Evolutionary conservation across 1,140 invertebrate genomes (phyloP).

Genomic region (Apocrypta bakeri): DNA sequence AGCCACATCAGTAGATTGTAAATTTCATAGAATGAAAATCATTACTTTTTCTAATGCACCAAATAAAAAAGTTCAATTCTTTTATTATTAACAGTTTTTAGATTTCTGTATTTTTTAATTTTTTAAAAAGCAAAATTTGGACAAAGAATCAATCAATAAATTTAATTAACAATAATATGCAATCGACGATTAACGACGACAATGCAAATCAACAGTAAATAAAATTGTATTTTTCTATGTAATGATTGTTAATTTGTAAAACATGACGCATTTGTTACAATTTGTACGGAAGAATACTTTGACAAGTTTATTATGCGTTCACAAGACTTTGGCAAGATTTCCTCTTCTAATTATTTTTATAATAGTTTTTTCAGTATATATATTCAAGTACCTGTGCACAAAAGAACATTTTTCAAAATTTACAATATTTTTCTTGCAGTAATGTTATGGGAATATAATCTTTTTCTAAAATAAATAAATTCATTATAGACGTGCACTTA

Average conservation of each 20-base stretch:
- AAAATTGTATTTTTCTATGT: conserved; percentile 58
- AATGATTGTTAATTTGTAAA: too few species aligned
- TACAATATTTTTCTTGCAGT: conserved; percentile 24
- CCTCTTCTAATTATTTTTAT: conserved; percentile 34
- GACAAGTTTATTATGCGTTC: conserved; percentile 24
- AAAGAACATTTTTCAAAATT: conserved; percentile 48
- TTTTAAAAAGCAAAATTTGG: background rate
- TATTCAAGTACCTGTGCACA: conserved; percentile 36
- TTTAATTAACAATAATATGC: background rate
- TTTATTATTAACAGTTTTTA: background rate
- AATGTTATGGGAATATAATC: conserved; percentile 35
- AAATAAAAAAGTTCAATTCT: background rate
- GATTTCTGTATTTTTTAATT: background rate
- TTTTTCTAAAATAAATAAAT: conserved; percentile 39
- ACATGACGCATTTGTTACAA: conserved; percentile 49
- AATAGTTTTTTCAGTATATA: conserved; percentile 46
- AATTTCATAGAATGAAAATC: conserved; percentile 34
- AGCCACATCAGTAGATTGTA: conserved; percentile 44
- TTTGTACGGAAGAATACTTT: conserved; percentile 45
- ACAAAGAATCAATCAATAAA: background rate
- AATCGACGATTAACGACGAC: conserved; percentile 1
- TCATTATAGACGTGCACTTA: background rate
- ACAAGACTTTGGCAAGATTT: conserved; percentile 45
- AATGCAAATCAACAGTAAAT: conserved; percentile 48
- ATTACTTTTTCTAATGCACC: conserved; percentile 28